Evolutionary conservation across 1,140 invertebrate genomes (phyloP).

Genomic region (Drosophila bocki): DNA sequence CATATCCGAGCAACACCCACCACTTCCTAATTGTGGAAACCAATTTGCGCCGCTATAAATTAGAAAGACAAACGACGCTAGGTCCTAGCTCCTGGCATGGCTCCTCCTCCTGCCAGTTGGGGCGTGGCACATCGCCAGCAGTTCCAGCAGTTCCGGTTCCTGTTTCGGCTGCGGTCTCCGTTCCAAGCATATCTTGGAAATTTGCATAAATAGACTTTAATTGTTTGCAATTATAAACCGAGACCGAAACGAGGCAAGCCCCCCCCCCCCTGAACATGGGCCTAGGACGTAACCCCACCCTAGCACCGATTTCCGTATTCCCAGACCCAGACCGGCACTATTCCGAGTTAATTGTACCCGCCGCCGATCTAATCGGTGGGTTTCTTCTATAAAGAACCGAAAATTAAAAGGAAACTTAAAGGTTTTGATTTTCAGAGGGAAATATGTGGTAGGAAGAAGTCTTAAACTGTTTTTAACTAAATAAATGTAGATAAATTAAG

Average conservation of each 20-base stretch:
- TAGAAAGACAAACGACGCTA: conserved; percentile 76
- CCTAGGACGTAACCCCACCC: neutral
- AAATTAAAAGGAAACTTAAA: neutral
- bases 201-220: conserved; percentile 84
- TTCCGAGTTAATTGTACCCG: conserved; percentile 14
- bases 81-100: conserved; percentile 4
- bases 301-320: neutral
- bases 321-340: conserved; percentile 10
- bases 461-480: neutral
- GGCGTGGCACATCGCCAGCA: conserved; percentile 48
- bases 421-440: neutral
- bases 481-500: no score
- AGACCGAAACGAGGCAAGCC: conserved; percentile 27
- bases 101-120: conserved; percentile 13
- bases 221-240: conserved; percentile 82
- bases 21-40: conserved; percentile 83
- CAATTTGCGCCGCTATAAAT: conserved; percentile 82
- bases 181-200: conserved; percentile 75
- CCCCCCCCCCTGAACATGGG: conserved; percentile 5
- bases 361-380: neutral
- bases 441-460: neutral
- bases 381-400: neutral
- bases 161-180: conserved; percentile 18
- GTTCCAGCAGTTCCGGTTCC: conserved; percentile 50
- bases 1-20: conserved; percentile 80